Conservation (phyloP, 1,140 invertebrate species). For the Orchesella cincta region DNA sequence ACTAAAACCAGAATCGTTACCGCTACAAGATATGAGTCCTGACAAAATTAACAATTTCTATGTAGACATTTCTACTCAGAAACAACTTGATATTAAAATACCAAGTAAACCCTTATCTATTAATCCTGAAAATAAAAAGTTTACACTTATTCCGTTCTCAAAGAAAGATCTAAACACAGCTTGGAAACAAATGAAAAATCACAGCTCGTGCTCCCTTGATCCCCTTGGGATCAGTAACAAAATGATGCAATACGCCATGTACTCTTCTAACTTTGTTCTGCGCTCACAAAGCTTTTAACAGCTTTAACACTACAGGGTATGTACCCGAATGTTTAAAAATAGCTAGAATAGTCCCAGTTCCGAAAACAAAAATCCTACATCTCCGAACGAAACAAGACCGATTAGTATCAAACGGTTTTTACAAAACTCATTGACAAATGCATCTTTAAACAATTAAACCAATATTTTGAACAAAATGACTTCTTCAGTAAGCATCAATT, state of each 20-base stretch:
- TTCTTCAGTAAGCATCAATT: constrained; percentile 52
- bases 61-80: not conserved
- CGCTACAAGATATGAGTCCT: too few species aligned
- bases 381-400: constrained; percentile 1
- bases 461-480: constrained; percentile 19
- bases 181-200: constrained; percentile 5
- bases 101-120: not conserved
- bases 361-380: constrained; percentile 8
- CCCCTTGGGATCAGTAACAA: not conserved
- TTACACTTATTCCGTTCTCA: not conserved
- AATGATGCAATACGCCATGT: not conserved
- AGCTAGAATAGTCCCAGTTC: constrained; percentile 4
- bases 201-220: not conserved
- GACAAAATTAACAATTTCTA: not conserved
- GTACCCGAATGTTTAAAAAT: constrained; percentile 3
- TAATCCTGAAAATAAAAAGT: not conserved
- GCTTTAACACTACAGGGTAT: not conserved
- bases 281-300: not conserved
- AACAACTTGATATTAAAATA: not conserved
- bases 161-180: not conserved
- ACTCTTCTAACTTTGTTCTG: not conserved
- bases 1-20: too few species aligned
- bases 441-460: not conserved
- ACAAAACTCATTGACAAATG: constrained; percentile 22
- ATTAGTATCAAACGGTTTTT: too few species aligned